Conservation (phyloP, 1,140 invertebrate species). For the Calephelis virginiensis region DNA sequence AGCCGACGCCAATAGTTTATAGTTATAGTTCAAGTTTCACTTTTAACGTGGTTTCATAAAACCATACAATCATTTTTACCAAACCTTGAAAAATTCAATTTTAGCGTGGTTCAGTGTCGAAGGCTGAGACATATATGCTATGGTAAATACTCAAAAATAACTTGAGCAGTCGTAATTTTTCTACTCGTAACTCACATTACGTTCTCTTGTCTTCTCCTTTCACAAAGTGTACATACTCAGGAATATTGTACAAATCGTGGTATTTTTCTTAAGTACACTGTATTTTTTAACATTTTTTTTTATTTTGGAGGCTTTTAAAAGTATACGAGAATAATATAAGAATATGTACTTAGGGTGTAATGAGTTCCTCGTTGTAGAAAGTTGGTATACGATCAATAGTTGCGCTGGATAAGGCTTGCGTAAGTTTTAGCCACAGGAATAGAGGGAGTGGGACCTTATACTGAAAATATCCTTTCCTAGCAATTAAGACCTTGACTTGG, state of each 20-base stretch:
- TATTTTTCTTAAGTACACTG: conserved; percentile 53
- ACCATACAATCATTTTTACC: not conserved
- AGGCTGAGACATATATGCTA: too few relatives aligned
- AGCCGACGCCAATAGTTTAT: too few relatives aligned
- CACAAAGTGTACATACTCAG: conserved; percentile 43
- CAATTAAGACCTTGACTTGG: too few relatives aligned
- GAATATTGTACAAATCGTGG: conserved; percentile 58
- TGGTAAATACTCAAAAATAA: not conserved
- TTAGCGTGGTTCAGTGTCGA: not conserved
- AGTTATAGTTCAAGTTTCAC: too few relatives aligned
- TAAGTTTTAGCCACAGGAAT: not conserved
- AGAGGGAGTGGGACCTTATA: not conserved
- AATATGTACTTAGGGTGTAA: conserved; percentile 74
- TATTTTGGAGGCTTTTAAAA: conserved; percentile 76
- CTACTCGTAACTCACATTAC: not conserved
- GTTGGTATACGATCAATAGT: not conserved
- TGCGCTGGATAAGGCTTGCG: not conserved
- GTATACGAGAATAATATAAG: conserved; percentile 76
- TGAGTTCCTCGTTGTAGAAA: conserved; percentile 57
- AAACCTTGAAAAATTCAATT: not conserved
- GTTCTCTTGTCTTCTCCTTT: conserved; percentile 11
- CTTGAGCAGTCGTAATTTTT: not conserved
- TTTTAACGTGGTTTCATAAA: too few relatives aligned
- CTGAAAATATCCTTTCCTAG: not conserved
- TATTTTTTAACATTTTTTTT: conserved; percentile 46